phyloP scores from a whole-genome alignment of 92 coral and sea anemone species.

The Siderastrea siderea region DNA sequence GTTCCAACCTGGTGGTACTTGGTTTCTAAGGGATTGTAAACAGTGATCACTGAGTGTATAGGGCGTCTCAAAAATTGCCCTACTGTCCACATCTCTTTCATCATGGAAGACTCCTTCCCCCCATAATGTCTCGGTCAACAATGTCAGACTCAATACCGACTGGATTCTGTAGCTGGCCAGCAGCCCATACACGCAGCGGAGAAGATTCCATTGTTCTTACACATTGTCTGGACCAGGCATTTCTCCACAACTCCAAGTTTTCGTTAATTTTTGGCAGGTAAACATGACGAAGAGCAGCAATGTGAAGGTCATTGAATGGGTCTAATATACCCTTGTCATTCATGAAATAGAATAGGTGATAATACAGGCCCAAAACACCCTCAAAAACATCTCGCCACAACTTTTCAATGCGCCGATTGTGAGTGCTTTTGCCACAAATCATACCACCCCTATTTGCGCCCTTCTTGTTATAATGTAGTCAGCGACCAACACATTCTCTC shows the following conservation, averaged over 20 bases:
- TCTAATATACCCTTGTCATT: conserved; percentile 61
- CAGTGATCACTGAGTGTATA: conserved; percentile 51
- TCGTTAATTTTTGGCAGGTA: conserved; percentile 62
- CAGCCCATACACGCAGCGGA: conserved; percentile 74
- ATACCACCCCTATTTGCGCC: conserved; percentile 64
- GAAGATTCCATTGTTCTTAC: conserved; percentile 68
- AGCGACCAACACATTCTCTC: conserved; percentile 77
- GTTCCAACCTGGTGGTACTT: conserved; percentile 48
- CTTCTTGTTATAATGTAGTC: conserved; percentile 72
- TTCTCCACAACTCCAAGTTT: conserved; percentile 69
- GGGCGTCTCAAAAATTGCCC: conserved; percentile 73
- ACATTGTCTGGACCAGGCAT: conserved; percentile 58
- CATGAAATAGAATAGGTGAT: conserved; percentile 67
- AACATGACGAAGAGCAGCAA: conserved; percentile 77
- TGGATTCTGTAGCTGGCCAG: conserved; percentile 77
- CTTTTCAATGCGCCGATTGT: conserved; percentile 69
- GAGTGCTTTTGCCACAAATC: conserved; percentile 61
- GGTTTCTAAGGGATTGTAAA: conserved; percentile 40
- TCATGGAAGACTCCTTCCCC: conserved; percentile 56
- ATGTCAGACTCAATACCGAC: conserved; percentile 49
- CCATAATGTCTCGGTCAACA: conserved; percentile 61
- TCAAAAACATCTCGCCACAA: conserved; percentile 72
- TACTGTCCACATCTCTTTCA: conserved; percentile 49
- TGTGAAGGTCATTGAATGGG: conserved; percentile 66
- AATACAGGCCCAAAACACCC: conserved; percentile 66